Percentiles rank a stretch among this genome's conserved stretches.
phyloP scores from a whole-genome alignment of 1,140 invertebrate species.

The Drosophila saltans region DNA sequence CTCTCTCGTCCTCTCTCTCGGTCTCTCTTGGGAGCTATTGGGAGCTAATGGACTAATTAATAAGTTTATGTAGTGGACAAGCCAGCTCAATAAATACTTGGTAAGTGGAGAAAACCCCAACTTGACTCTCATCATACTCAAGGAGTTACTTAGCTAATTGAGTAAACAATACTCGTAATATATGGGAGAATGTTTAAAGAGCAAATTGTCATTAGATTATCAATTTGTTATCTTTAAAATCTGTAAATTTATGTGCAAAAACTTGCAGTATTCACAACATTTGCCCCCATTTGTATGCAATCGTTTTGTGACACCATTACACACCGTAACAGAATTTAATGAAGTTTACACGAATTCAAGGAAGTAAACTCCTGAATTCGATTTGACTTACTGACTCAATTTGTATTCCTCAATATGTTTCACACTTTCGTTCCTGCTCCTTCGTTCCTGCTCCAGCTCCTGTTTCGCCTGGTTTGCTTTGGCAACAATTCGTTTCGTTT shows the following conservation, averaged over 20 bases:
- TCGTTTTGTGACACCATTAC: constrained; percentile 32
- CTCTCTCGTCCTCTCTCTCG: neutral
- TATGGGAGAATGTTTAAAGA: too few species aligned
- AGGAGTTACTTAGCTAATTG: neutral
- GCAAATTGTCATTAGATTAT: too few species aligned
- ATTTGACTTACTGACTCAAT: constrained; percentile 80
- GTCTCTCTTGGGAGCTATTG: constrained; percentile 32
- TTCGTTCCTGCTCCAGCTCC: constrained; percentile 7
- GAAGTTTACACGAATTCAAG: constrained; percentile 28
- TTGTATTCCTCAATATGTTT: constrained; percentile 56
- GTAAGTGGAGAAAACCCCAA: neutral
- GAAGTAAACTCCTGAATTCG: constrained; percentile 39
- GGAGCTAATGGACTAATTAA: constrained; percentile 49
- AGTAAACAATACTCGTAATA: too few species aligned
- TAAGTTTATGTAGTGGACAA: constrained; percentile 29
- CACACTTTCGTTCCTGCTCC: constrained; percentile 2
- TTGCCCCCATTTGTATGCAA: constrained; percentile 20
- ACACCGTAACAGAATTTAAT: neutral
- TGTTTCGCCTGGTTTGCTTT: constrained; percentile 69
- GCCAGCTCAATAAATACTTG: constrained; percentile 13
- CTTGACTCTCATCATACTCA: neutral
- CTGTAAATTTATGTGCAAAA: too few species aligned
- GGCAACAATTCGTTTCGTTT: constrained; percentile 44
- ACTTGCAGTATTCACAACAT: neutral
- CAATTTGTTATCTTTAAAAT: too few species aligned